Evolutionary conservation across 2,888 invertebrate species (phyloP).

Genomic region (Dicyrtoma fusca): DNA sequence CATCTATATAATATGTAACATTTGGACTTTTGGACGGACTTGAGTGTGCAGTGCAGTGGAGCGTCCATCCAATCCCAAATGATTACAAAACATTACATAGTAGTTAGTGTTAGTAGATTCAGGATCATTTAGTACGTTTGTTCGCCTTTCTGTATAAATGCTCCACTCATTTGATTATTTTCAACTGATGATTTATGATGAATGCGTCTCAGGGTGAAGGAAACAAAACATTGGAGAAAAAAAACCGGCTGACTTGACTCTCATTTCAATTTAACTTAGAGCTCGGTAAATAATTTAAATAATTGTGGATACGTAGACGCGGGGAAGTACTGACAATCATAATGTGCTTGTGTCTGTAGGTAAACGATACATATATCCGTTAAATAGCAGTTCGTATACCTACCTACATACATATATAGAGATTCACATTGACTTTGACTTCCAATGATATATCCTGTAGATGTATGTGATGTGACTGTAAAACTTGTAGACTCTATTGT

Average conservation of each 20-base stretch:
- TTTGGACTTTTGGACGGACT: too few species aligned
- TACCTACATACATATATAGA: too few species aligned
- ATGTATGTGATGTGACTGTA: conserved; percentile 14
- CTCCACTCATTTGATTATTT: conserved; percentile 31
- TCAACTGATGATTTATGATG: conserved; percentile 38
- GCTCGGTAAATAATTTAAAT: conserved; percentile 32
- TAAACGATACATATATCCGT: too few species aligned
- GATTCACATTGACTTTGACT: too few species aligned
- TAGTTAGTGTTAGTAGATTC: too few species aligned
- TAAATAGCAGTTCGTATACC: too few species aligned
- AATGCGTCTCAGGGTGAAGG: conserved; percentile 30
- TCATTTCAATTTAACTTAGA: conserved; percentile 31
- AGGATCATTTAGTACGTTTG: conserved; percentile 11
- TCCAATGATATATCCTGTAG: too few species aligned
- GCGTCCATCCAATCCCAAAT: too few species aligned
- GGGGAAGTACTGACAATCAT: not conserved
- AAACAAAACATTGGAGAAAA: conserved; percentile 21
- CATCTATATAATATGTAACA: too few species aligned
- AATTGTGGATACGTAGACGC: conserved; percentile 22
- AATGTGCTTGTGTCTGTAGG: too few species aligned
- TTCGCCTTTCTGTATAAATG: conserved; percentile 3
- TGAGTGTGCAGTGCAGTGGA: too few species aligned
- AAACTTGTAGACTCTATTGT: conserved; percentile 18
- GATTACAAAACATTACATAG: too few species aligned
- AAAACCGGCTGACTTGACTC: conserved; percentile 35